phyloP scores from a whole-genome alignment of 2,888 invertebrate genomes.

The Nowickia ferox region DNA sequence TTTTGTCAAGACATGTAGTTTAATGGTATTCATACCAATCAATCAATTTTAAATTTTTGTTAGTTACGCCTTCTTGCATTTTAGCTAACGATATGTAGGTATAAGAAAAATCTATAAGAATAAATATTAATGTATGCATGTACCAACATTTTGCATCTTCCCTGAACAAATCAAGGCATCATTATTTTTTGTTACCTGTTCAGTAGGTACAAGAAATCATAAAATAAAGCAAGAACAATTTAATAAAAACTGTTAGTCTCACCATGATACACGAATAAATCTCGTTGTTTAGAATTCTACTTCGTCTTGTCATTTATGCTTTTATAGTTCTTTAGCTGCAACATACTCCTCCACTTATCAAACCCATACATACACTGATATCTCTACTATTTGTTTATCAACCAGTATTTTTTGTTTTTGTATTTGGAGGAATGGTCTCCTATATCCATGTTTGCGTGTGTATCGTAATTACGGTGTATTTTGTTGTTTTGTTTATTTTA shows the following conservation, averaged over 20 bases:
- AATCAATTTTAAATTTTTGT: too few relatives aligned
- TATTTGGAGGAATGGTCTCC: conserved; percentile 9
- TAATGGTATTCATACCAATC: too few relatives aligned
- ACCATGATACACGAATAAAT: conserved; percentile 57
- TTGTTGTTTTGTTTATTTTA: conserved; percentile 34
- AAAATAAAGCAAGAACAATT: not conserved
- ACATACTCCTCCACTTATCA: conserved; percentile 61
- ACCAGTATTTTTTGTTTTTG: conserved; percentile 52
- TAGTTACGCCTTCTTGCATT: too few relatives aligned
- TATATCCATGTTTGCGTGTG: conserved; percentile 19
- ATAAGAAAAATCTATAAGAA: not conserved
- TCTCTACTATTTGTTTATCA: conserved; percentile 19
- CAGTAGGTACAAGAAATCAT: conserved; percentile 2
- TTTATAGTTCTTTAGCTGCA: conserved; percentile 25
- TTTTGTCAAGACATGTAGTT: too few relatives aligned
- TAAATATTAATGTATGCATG: not conserved
- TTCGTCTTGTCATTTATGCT: conserved; percentile 11
- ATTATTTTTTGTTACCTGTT: conserved; percentile 42
- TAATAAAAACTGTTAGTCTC: conserved; percentile 60
- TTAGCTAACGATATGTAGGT: too few relatives aligned
- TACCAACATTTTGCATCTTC: conserved; percentile 1
- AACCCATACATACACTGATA: not conserved
- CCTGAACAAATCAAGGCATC: conserved; percentile 11
- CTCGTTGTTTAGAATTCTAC: conserved; percentile 47
- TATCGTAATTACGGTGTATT: conserved; percentile 33